Base-by-base conservation (phyloP, 1,140 invertebrate species). In the Agraylea sexmaculata region DNA sequence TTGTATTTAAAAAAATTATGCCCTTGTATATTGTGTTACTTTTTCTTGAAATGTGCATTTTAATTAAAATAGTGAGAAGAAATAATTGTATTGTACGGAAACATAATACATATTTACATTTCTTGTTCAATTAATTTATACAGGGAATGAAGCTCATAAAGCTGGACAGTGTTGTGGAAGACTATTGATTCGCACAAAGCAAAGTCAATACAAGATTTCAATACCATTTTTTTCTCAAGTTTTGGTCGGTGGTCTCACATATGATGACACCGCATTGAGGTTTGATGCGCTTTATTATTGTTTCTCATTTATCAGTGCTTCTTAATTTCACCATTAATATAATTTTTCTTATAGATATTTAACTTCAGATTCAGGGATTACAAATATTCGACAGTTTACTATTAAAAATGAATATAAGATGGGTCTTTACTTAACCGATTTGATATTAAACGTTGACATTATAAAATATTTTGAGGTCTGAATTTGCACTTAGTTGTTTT, bases 381-480 rank as follows among this genome's bases (percentile, higher is more conserved):
- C 40, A 3, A 41, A 23, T 11, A 22, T 43, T 20, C 30, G 47
- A 29, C 33, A 46, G 21, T 38, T 49, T 1, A 25, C 43, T 20
- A 27, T 49, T 19, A 49, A 49, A 36, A 49, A 49, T 30, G 41
- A 42, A 25, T 49, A 42, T 31, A 49, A 49, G 27, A 36, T 43
- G 15, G 43, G 43, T 15, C 28, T 49, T 28, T 46, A 42, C 28
- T 22, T 45, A 29, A 41, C 47, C 3, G 47, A 49, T 18, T 35
- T 49, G 30, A 42, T 43, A 7, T 21, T 46, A 4, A 43, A 43
- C n/a, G 38, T 46, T 17, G 47, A 38, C 4, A 43, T 49, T 13
- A 41, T 43, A 11, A 49, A 46, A 19, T 41, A 49, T 30, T 49
- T 49, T 37, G 47, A 46, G 41, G 47, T 49, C 13, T 31, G 8